Base-by-base conservation (phyloP, 1,140 invertebrate genomes). In the Lepidotrigona ventralis region DNA sequence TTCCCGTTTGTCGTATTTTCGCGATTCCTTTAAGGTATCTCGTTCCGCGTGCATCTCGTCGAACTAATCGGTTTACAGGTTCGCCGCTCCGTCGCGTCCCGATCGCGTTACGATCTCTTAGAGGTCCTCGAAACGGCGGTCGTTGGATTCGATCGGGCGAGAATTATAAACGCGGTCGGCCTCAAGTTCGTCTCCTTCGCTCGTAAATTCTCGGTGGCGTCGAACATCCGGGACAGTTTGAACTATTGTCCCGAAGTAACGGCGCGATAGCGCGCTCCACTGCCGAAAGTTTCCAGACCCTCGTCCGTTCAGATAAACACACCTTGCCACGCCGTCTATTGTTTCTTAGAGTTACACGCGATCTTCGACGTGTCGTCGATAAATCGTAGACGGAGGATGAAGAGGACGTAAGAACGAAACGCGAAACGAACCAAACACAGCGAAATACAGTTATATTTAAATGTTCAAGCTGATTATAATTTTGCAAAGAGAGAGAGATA, bases 61-160 rank as follows among this genome's bases (percentile, higher is more conserved):
- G n/a, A n/a, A 83, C 29, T 46, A 71, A 83, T 77, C 64, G 77
- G 60, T 81, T 74, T 75, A 76, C 29, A 51, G 46, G 68, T 68
- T 53, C 21, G 21, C 23, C 23, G 14, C 9, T 23, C 1, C 21
- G 1, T 14, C 39, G 17, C 4, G 21, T n/a, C 12, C 8, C 33
- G 21, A 9, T 6, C 0, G 19, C 74, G 5, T 64, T 39, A 39
- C 66, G 12, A 46, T 19, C 26, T n/a, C 12, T 33, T 12, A 29
- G 68, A 29, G 9, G 23, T 4, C 0, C 12, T 60, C 23, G 15
- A 60, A 17, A 9, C 1, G 33, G 5, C 0, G 33, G 11, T 71
- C n/a, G 51, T 70, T 19, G n/a, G 29, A 21, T 63, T 54, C 23
- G 46, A 39, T 54, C 51, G 29, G 12, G 29, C 29, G 72, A 81